phyloP scores from a whole-genome alignment of 2,888 invertebrate species.

The Scrobipalpa costella region DNA sequence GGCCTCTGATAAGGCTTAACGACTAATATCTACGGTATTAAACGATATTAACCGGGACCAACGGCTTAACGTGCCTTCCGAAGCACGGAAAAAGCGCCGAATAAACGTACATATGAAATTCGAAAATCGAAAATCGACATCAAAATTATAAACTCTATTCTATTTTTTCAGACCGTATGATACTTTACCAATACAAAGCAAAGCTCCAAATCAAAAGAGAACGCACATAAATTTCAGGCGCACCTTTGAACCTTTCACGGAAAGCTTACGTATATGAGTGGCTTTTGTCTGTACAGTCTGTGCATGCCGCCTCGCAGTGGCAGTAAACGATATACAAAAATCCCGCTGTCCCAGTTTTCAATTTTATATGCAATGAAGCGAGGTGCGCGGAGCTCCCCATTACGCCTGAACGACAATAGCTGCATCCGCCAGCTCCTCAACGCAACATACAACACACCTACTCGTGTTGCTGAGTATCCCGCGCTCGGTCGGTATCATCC shows the following conservation, averaged over 20 bases:
- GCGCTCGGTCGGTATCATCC: neutral
- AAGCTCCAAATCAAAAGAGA: neutral
- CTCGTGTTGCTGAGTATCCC: conserved; percentile 37
- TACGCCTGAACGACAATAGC: conserved; percentile 16
- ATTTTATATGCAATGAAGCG: conserved; percentile 9
- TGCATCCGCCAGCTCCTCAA: neutral
- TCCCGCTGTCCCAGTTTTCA: neutral
- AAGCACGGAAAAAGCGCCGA: too few relatives aligned
- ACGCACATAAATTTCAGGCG: neutral
- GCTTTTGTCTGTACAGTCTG: neutral
- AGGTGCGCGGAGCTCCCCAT: neutral
- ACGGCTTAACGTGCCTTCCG: too few relatives aligned
- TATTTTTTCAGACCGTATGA: too few relatives aligned
- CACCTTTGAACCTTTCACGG: conserved; percentile 4
- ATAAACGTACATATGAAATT: too few relatives aligned
- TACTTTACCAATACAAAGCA: neutral
- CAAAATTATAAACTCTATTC: too few relatives aligned
- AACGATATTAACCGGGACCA: too few relatives aligned
- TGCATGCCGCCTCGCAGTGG: neutral
- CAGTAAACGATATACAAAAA: conserved; percentile 4
- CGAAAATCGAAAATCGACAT: too few relatives aligned
- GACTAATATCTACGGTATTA: too few relatives aligned
- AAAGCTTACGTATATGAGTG: neutral
- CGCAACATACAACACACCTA: neutral
- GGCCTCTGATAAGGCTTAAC: too few relatives aligned